Conservation (phyloP, 92 coral and sea anemone genomes). For the Siderastrea siderea region DNA sequence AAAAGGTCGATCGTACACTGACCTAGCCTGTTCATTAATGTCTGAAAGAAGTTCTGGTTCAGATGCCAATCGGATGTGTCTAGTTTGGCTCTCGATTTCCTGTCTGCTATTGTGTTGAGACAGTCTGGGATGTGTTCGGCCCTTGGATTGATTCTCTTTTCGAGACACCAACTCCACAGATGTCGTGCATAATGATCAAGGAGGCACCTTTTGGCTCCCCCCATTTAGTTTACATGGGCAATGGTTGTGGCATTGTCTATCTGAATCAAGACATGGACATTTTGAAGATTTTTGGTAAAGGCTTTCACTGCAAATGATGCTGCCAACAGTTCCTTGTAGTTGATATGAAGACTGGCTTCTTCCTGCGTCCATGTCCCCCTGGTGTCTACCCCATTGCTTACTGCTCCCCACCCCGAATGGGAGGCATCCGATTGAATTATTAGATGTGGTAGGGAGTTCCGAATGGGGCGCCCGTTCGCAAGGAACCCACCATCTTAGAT, state of each 20-base stretch:
- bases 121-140: conserved; percentile 47
- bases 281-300: conserved; percentile 15
- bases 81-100: conserved; percentile 38
- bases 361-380: background rate
- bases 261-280: background rate
- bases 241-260: no score
- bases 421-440: conserved; percentile 44
- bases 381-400: background rate
- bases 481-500: no score
- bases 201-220: conserved; percentile 1
- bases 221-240: no score
- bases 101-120: conserved; percentile 39
- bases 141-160: background rate
- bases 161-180: conserved; percentile 32
- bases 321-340: background rate
- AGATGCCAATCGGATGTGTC: conserved; percentile 8
- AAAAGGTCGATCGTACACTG: conserved; percentile 38
- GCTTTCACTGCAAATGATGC: conserved; percentile 36
- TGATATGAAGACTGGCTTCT: conserved; percentile 32
- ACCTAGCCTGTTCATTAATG: conserved; percentile 9
- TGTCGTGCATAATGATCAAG: conserved; percentile 28
- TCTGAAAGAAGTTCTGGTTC: conserved; percentile 13
- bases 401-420: conserved; percentile 52
- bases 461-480: background rate
- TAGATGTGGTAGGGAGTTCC: background rate